Evolutionary conservation across 2,113 vertebrate genomes (phyloP).

Genomic region (Ursus arctos): DNA sequence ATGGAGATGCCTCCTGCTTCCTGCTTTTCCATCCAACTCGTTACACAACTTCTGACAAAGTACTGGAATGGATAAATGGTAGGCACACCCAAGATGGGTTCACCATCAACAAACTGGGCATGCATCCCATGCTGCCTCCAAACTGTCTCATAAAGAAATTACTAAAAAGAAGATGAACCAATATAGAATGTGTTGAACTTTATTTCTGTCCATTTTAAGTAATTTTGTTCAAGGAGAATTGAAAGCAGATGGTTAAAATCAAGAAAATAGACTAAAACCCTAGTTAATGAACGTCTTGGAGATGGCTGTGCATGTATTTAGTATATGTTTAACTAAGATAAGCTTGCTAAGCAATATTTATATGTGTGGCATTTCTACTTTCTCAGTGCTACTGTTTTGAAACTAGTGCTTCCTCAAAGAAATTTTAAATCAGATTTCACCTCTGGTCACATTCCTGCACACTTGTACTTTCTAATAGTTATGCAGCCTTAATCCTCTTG

Average conservation of each 20-base stretch:
- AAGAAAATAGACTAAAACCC: slow-evolving; percentile 67
- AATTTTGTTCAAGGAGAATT: slow-evolving; percentile 66
- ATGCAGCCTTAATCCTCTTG: slow-evolving; percentile 80
- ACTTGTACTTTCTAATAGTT: slow-evolving; percentile 76
- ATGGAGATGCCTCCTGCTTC: neutral
- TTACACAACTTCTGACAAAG: neutral
- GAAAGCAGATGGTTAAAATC: slow-evolving; percentile 66
- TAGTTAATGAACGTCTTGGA: slow-evolving; percentile 70
- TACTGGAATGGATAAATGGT: neutral
- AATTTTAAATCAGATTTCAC: slow-evolving; percentile 79
- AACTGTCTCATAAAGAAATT: slow-evolving; percentile 56
- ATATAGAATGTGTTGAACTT: slow-evolving; percentile 66
- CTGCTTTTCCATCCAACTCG: neutral
- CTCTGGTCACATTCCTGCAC: slow-evolving; percentile 68
- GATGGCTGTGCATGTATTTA: slow-evolving; percentile 50
- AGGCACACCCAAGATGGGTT: neutral
- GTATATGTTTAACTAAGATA: slow-evolving; percentile 12
- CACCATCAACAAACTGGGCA: neutral
- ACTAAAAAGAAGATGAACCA: slow-evolving; percentile 76
- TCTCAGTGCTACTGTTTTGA: slow-evolving; percentile 67
- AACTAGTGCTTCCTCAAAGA: slow-evolving; percentile 75
- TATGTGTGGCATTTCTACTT: slow-evolving; percentile 56
- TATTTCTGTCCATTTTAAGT: slow-evolving; percentile 8
- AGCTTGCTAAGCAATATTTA: slow-evolving; percentile 68
- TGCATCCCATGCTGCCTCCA: neutral